A percentile compares a stretch with the other conserved stretches of the same genome.
Evolutionary conservation across 2,113 vertebrate species (phyloP).

Genomic region (Scomber colias): DNA sequence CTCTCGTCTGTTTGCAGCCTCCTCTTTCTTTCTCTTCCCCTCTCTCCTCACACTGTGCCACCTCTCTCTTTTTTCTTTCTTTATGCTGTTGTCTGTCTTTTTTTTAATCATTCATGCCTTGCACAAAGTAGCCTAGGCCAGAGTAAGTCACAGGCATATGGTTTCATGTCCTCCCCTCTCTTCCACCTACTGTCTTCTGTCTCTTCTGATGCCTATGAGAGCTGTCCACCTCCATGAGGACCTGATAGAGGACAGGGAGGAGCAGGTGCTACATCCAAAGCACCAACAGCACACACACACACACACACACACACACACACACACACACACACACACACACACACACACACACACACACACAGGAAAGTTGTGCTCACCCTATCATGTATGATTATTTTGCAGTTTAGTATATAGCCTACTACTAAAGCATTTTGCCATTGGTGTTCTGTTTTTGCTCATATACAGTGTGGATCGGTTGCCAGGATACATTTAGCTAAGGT

Average conservation of each 20-base stretch:
- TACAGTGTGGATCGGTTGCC: too few relatives aligned
- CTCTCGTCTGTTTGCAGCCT: constrained; percentile 13
- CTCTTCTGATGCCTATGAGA: constrained; percentile 35
- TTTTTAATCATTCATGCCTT: constrained; percentile 1
- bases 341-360: not conserved
- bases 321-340: too few relatives aligned
- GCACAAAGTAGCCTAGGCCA: constrained; percentile 21
- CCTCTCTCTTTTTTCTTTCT: constrained; percentile 7
- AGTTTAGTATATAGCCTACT: too few relatives aligned
- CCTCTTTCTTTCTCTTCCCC: not conserved
- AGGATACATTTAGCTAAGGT: too few relatives aligned
- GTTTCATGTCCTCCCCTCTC: constrained; percentile 26
- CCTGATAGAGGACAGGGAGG: constrained; percentile 16
- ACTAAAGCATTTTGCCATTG: too few relatives aligned
- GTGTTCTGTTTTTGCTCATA: too few relatives aligned
- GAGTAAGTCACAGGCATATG: not conserved
- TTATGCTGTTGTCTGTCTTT: not conserved
- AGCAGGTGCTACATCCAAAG: constrained; percentile 11
- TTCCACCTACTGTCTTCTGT: constrained; percentile 36
- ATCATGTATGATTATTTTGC: too few relatives aligned
- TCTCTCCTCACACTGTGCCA: not conserved
- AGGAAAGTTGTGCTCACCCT: too few relatives aligned
- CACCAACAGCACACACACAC: not conserved
- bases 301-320: too few relatives aligned
- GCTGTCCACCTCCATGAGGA: constrained; percentile 13